Conservation (phyloP, 2,888 invertebrate genomes). For the Ethmia dodecea region DNA sequence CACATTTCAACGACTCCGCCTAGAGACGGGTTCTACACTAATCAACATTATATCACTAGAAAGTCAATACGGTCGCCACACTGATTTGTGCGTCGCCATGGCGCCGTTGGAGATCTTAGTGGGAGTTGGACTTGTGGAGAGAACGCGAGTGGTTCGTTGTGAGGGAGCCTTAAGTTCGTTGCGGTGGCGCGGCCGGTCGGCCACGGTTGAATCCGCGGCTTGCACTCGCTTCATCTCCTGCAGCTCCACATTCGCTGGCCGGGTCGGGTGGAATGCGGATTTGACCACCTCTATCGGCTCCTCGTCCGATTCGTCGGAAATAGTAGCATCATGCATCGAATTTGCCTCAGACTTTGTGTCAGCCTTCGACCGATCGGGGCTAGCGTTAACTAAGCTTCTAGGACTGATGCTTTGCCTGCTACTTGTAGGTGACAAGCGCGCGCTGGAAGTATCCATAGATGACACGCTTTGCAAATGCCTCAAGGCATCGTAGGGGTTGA, state of each 20-base stretch:
- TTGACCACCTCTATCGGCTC: constrained; percentile 87
- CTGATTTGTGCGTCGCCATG: constrained; percentile 80
- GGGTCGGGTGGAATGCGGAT: constrained; percentile 84
- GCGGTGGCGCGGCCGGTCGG: constrained; percentile 59
- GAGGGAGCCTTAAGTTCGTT: constrained; percentile 81
- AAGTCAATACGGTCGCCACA: constrained; percentile 85
- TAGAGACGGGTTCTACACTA: constrained; percentile 36
- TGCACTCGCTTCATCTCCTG: constrained; percentile 74
- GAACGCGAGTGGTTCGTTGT: constrained; percentile 62
- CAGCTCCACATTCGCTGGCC: constrained; percentile 76
- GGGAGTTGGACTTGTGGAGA: constrained; percentile 69
- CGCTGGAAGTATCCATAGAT: constrained; percentile 65
- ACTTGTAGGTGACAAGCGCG: constrained; percentile 74
- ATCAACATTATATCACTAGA: constrained; percentile 30
- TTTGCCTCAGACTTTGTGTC: constrained; percentile 80
- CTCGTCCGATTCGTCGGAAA: constrained; percentile 81
- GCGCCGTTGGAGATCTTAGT: constrained; percentile 77
- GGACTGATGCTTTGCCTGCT: constrained; percentile 76
- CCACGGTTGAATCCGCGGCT: constrained; percentile 79
- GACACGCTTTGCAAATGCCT: constrained; percentile 64
- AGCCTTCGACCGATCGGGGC: constrained; percentile 69
- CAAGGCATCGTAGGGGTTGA: constrained; percentile 77
- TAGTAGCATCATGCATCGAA: constrained; percentile 79
- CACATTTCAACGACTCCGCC: constrained; percentile 62
- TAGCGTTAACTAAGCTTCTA: constrained; percentile 54